Percentiles rank a stretch among this genome's conserved stretches.
phyloP scores from a whole-genome alignment of 2,888 invertebrate species.

The Xestia xanthographa region DNA sequence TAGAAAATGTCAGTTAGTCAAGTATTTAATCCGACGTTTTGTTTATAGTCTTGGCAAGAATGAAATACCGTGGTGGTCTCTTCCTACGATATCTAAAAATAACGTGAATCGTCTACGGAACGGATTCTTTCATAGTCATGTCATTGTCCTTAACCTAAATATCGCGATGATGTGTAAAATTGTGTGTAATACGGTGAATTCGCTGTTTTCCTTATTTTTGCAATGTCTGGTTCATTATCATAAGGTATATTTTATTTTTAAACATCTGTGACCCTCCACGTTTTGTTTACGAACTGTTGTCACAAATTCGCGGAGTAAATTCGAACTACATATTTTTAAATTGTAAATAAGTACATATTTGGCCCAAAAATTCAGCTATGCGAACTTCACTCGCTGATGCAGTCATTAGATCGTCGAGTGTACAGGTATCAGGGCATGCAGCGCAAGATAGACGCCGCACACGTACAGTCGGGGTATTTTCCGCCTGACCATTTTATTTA shows the following conservation, averaged over 20 bases:
- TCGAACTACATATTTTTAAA: background rate
- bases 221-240: slow-evolving; percentile 35
- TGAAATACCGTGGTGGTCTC: slow-evolving; percentile 1
- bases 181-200: background rate
- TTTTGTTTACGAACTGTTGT: background rate
- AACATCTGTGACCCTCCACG: background rate
- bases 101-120: slow-evolving; percentile 15
- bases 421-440: background rate
- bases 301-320: background rate
- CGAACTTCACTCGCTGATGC: background rate
- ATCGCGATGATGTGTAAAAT: slow-evolving; percentile 25
- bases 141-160: slow-evolving; percentile 60
- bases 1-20: background rate
- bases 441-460: background rate
- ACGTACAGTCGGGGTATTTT: too few relatives aligned
- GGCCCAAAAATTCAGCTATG: background rate
- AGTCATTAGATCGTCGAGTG: background rate
- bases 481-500: too few relatives aligned
- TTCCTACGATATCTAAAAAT: slow-evolving; percentile 48
- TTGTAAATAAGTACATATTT: background rate
- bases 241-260: slow-evolving; percentile 3
- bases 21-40: slow-evolving; percentile 22
- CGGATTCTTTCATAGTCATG: slow-evolving; percentile 24
- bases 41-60: slow-evolving; percentile 39
- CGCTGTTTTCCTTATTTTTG: slow-evolving; percentile 52